Conservation (phyloP, 2,113 vertebrate genomes). For the Micromys minutus region DNA sequence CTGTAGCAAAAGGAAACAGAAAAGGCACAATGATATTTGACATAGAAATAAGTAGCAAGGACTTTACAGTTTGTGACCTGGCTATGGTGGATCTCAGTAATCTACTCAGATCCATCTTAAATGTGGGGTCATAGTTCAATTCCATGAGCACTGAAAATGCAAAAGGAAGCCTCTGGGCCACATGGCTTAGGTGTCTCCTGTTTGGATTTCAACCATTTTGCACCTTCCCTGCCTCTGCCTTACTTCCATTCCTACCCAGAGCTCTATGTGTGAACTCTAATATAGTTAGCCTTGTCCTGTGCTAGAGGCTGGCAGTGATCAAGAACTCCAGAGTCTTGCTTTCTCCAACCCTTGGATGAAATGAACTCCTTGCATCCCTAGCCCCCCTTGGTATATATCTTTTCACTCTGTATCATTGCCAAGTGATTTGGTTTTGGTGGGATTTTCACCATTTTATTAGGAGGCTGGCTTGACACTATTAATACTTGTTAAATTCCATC, state of each 20-base stretch:
- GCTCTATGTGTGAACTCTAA: background rate
- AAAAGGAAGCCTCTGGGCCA: too few relatives aligned
- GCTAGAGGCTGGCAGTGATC: background rate
- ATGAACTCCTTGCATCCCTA: background rate
- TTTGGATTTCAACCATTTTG: background rate
- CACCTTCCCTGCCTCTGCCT: background rate
- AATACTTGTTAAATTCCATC: constrained; percentile 19
- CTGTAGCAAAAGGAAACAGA: background rate
- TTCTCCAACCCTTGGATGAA: background rate
- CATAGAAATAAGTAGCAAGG: background rate
- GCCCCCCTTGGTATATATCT: background rate
- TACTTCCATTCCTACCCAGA: background rate
- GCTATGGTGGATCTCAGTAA: background rate
- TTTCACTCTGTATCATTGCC: background rate
- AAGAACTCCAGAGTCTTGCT: background rate
- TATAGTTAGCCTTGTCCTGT: background rate
- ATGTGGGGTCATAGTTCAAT: background rate
- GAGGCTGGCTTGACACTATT: background rate
- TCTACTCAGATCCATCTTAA: background rate
- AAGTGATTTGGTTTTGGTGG: background rate
- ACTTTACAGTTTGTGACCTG: background rate
- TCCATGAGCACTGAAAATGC: background rate
- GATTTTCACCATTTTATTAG: background rate
- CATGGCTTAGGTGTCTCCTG: background rate
- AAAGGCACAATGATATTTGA: background rate